Conservation (phyloP, 1,140 invertebrate genomes). For the Parapsyche elsis region DNA sequence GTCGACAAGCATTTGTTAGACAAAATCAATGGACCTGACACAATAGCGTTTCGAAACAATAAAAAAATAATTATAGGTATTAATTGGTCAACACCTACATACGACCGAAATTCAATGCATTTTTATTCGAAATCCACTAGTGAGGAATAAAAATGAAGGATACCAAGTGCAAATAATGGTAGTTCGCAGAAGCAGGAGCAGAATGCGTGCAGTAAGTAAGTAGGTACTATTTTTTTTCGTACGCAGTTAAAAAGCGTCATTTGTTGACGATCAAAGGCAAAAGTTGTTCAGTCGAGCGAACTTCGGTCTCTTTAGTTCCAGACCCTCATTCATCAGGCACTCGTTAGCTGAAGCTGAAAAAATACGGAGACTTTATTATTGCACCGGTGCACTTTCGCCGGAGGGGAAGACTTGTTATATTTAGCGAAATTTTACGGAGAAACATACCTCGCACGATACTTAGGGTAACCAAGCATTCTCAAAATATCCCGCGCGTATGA, state of each 20-base stretch:
- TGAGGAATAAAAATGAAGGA: too few species aligned
- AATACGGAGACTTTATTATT: constrained; percentile 18
- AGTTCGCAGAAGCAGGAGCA: too few species aligned
- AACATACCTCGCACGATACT: background rate
- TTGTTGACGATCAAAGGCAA: constrained; percentile 8
- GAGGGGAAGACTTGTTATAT: constrained; percentile 17
- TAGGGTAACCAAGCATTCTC: background rate
- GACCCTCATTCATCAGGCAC: constrained; percentile 36
- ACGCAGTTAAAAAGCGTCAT: background rate
- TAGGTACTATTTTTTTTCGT: too few species aligned
- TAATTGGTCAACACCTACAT: background rate
- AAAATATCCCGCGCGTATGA: too few species aligned
- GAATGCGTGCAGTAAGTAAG: too few species aligned
- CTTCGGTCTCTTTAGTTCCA: background rate
- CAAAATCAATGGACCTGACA: background rate
- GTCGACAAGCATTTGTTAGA: background rate
- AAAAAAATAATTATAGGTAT: background rate
- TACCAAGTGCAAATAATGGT: too few species aligned
- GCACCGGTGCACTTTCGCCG: background rate
- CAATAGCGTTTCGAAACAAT: constrained; percentile 24
- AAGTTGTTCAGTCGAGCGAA: background rate
- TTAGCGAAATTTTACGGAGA: background rate
- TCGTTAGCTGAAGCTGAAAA: constrained; percentile 41
- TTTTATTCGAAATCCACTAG: background rate
- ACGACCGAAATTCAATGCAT: background rate